Evolutionary conservation across 2,113 vertebrate genomes (phyloP), one percentile per base, ranked within the genome.

Genomic region (Lepus europaeus): DNA sequence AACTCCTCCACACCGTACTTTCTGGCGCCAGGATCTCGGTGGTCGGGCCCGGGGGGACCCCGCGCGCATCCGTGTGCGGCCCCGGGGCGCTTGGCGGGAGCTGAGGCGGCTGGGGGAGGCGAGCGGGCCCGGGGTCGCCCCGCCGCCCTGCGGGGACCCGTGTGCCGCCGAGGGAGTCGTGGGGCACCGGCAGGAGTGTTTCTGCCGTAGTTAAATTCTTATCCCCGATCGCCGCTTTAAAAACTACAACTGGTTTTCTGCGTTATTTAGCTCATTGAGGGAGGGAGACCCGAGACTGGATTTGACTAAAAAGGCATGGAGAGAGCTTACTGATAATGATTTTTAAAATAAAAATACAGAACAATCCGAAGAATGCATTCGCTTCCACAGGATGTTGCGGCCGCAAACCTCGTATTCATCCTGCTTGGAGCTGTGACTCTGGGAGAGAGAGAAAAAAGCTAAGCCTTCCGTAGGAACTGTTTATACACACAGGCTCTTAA

Each of bases 171-270:
- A 59, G 19, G 64, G 66, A 90, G 94, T 56, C 86, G 5, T 49
- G 85, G 92, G 51, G 88, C 49, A 49, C 85, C 70, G 87, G 90
- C 88, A 88, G 94, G 86, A 17, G 90, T 39, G 68, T 88, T 96
- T 96, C 68, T 91, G 20, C 25, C 91, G 89, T 51, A n/a, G 80
- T 93, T 89, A 59, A 27, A 90, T 89, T 87, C 87, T 73, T 82
- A 87, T 10, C 45, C 80, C 36, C n/a, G 10, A 27, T 88, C 19
- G 6, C 70, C 69, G 0, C 82, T 74, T 93, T 87, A 23, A 63
- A 89, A 87, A 88, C 33, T 39, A 27, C 33, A 53, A 5, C 68
- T 68, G 76, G 20, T 90, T 89, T 91, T 80, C 63, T 94, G 89
- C 36, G 3, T 61, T 64, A 45, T 63, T 81, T 79, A 53, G 92